These are phyloP conservation scores for Coranthus polyacanthus DNA, from an alignment of 2,797 vertebrate genomes.

Conservation along the genomic window DNA sequence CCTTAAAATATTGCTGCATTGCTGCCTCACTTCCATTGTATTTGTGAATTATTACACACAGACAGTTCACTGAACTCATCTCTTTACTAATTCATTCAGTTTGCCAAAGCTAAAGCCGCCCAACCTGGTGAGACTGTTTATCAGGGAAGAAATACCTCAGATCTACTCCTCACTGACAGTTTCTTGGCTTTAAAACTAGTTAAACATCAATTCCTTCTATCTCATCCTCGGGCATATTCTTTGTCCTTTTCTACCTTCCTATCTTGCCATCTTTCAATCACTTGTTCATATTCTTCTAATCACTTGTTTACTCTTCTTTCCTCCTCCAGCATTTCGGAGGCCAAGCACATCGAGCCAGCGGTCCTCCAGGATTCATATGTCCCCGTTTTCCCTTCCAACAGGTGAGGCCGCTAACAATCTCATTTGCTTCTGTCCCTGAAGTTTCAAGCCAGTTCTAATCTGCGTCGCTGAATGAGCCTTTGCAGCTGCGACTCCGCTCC, in stretches of 20 bases:
- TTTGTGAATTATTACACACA: slow-evolving; percentile 49
- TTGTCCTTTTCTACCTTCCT: slow-evolving; percentile 17
- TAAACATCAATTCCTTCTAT: slow-evolving; percentile 70
- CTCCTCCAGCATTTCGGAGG: slow-evolving; percentile 26
- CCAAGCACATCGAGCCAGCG: not conserved
- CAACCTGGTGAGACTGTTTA: slow-evolving; percentile 61
- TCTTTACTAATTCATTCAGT: slow-evolving; percentile 73
- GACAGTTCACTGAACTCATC: slow-evolving; percentile 58
- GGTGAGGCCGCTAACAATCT: slow-evolving; percentile 53
- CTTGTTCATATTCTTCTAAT: slow-evolving; percentile 38
- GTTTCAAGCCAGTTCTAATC: slow-evolving; percentile 39
- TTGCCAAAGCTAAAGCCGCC: slow-evolving; percentile 56
- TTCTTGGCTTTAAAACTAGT: slow-evolving; percentile 68
- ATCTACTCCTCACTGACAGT: slow-evolving; percentile 60
- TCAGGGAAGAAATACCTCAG: slow-evolving; percentile 60
- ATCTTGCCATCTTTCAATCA: slow-evolving; percentile 31
- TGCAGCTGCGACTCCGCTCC: slow-evolving; percentile 57
- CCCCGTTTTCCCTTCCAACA: slow-evolving; percentile 40
- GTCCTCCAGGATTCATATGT: slow-evolving; percentile 28
- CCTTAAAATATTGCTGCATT: slow-evolving; percentile 33
- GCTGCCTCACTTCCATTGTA: slow-evolving; percentile 46
- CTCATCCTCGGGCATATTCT: slow-evolving; percentile 56
- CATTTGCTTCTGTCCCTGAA: slow-evolving; percentile 28
- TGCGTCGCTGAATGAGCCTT: too few species aligned
- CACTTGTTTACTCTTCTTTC: slow-evolving; percentile 33